phyloP scores from a whole-genome alignment of 2,797 vertebrate species.

The Parauchenoglanis ngamensis region DNA sequence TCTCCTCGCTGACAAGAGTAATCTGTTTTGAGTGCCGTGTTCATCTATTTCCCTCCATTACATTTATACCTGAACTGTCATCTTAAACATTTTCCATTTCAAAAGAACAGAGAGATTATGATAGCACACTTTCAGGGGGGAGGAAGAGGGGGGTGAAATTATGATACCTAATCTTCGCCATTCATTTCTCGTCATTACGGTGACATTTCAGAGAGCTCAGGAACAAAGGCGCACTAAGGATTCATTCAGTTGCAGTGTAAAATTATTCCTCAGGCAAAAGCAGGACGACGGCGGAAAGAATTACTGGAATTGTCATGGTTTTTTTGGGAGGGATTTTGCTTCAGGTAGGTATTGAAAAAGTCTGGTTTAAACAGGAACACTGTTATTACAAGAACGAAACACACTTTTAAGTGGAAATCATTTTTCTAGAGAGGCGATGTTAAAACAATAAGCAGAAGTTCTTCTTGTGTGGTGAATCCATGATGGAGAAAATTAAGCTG shows the following conservation, averaged over 20 bases:
- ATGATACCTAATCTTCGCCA: conserved; percentile 71
- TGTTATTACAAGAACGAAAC: conserved; percentile 54
- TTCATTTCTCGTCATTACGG: conserved; percentile 71
- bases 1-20: conserved; percentile 65
- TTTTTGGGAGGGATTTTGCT: conserved; percentile 48
- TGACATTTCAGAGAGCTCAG: conserved; percentile 68
- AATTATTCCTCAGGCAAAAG: conserved; percentile 61
- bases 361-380: conserved; percentile 57
- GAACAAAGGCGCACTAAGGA: conserved; percentile 70
- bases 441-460: conserved; percentile 57
- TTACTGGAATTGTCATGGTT: conserved; percentile 57
- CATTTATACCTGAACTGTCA: conserved; percentile 76
- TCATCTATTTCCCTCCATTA: conserved; percentile 68
- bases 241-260: conserved; percentile 65
- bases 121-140: conserved; percentile 46
- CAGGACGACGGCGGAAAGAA: conserved; percentile 61
- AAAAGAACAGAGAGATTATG: conserved; percentile 69
- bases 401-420: conserved; percentile 49
- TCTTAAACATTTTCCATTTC: conserved; percentile 70
- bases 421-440: conserved; percentile 45
- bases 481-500: conserved; percentile 44
- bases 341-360: conserved; percentile 52
- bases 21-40: conserved; percentile 69
- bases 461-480: conserved; percentile 47
- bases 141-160: conserved; percentile 53